These are phyloP conservation scores for Herpetotheres cachinnans DNA, from an alignment of 2,113 vertebrate genomes.

Conservation along the genomic window DNA sequence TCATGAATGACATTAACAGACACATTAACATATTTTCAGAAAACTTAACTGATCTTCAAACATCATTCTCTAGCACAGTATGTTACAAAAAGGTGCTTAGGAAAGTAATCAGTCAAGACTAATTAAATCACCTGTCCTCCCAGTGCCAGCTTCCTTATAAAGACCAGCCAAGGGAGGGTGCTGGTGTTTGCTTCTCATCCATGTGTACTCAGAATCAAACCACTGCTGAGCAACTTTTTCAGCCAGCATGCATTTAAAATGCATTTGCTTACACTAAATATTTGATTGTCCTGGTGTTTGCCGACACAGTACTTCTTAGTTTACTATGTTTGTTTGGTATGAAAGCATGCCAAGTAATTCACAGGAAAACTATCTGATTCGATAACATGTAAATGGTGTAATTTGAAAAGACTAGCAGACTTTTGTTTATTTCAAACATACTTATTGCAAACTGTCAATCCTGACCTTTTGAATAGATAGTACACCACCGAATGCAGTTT, in stretches of 20 bases:
- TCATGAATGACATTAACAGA: background rate
- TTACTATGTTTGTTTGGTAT: background rate
- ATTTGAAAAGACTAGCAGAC: background rate
- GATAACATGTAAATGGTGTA: background rate
- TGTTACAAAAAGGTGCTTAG: background rate
- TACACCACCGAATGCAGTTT: background rate
- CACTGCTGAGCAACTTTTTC: background rate
- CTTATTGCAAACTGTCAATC: background rate
- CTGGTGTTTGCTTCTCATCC: background rate
- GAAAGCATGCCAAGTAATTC: background rate
- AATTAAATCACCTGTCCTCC: background rate
- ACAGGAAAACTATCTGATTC: background rate
- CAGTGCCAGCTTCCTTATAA: background rate
- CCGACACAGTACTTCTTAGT: background rate
- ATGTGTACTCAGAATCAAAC: background rate
- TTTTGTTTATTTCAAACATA: background rate
- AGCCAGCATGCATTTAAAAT: background rate
- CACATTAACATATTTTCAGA: background rate
- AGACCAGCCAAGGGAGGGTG: background rate
- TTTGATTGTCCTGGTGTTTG: background rate
- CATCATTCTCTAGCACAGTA: background rate
- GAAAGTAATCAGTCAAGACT: background rate
- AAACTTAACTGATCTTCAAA: background rate
- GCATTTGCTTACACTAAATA: background rate
- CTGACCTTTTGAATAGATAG: background rate